Base-by-base conservation (phyloP, 2,113 vertebrate genomes). In the Sminthopsis crassicaudata region DNA sequence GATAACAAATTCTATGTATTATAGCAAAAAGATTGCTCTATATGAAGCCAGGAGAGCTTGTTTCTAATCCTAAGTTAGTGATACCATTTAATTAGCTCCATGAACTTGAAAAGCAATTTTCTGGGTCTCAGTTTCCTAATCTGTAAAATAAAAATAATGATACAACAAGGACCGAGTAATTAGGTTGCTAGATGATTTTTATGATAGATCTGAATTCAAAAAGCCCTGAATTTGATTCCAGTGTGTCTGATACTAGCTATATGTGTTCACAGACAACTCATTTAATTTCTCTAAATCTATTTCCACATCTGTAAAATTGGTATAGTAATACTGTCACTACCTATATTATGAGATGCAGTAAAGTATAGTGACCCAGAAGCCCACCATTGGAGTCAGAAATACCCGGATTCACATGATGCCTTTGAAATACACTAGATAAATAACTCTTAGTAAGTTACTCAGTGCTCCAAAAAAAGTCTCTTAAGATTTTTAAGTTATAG, bases 271-370 rank as follows among this genome's bases (percentile, higher is more conserved):
- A 14, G 94, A 42, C 48, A 91, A 91, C 24, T 90, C 48, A 53
- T 51, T 94, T 94, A 94, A 95, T 27, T 92, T 94, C 30, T 92
- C 53, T 50, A 84, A 84, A 95, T 55, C n/a, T 93, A 51, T 42
- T 91, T n/a, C 51, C 12, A 95, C 92, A 92, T 91, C 84, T 93
- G 52, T 90, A 96, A 96, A 95, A 95, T 93, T 26, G 95, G 53
- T 16, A 84, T 23, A 42, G 84, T 96, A 50, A 93, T 92, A 7
- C 24, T 36, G 0, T 14, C 16, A 42, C n/a, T 19, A 84, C 36
- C 19, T 84, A 76, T 25, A 76, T n/a, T 5, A n/a, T 76, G 67
- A 76, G 36, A 76, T 19, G n/a, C 67, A 84, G 7, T 6, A 42
- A 84, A 3, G 7, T 84, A 84, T 42, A 42, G 6, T 84, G 19